Base-by-base conservation (phyloP, 1,140 invertebrate genomes). In the Eciton burchellii region DNA sequence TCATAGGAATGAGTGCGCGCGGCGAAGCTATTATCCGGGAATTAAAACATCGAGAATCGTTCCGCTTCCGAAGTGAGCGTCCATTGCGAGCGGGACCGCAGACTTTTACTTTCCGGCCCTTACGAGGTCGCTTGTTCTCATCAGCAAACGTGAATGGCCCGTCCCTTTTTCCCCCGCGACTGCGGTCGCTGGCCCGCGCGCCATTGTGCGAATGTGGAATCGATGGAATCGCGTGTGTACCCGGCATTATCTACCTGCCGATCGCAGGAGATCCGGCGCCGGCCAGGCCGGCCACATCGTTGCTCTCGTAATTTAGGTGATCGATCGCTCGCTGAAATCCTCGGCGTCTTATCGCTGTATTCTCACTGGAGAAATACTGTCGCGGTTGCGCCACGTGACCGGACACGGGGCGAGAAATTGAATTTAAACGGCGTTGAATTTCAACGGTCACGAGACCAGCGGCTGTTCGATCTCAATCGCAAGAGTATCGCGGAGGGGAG, bases 211-310 rank as follows among this genome's bases (percentile, higher is more conserved):
- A 73, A 88, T 84, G 77, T 84, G 87, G 76, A 91, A 92, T 92
- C 91, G 89, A 92, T 92, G 89, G 83, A 90, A 86, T 93, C 89
- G 91, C 90, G 92, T 93, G 90, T 90, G 85, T 87, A 86, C 86
- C 71, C 82, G 85, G 88, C 89, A 89, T 92, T 93, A 91, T 90
- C 88, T 88, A 92, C 91, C 90, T 92, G 91, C 90, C 89, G 87
- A 84, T 84, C 89, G 85, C 90, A 90, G 90, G 90, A 91, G 88
- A 89, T 89, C 87, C 88, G 90, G 88, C 90, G 91, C 88, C 91
- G 89, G 83, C 82, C 59, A 84, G 76, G 43, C 71, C 59, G 82
- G 52, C 57, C 57, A 35, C 35, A 59, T 72, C 41, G 82, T 84
- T 83, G 56, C 71, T 84, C 83, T 71, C 71, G 71, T 88, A 84